Conservation (phyloP, 2,797 vertebrate genomes). For the Buceros bicornis region DNA sequence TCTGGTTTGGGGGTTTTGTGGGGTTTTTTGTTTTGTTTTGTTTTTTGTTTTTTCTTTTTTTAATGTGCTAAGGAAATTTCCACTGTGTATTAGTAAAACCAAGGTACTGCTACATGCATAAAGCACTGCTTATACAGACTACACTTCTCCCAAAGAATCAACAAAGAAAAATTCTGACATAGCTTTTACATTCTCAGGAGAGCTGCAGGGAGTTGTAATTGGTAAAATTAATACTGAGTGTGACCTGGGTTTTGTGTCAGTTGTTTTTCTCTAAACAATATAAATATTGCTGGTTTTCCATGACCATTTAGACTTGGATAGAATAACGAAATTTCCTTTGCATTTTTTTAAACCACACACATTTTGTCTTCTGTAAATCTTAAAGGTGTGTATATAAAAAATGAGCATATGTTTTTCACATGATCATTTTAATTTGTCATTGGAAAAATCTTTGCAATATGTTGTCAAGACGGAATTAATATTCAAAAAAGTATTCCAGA, state of each 20-base stretch:
- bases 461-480: not conserved
- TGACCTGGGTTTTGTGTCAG: not conserved
- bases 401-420: not conserved
- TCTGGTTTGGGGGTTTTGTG: not conserved
- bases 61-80: conserved; percentile 6
- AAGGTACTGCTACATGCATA: not conserved
- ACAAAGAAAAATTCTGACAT: not conserved
- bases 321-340: not conserved
- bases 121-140: not conserved
- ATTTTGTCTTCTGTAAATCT: not conserved
- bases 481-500: not conserved
- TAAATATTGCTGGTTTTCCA: not conserved
- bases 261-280: not conserved
- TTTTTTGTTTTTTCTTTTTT: not conserved
- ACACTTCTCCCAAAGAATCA: not conserved
- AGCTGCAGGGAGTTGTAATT: not conserved
- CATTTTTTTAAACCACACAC: not conserved
- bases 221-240: conserved; percentile 3
- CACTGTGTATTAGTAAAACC: not conserved
- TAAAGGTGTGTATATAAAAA: not conserved
- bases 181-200: not conserved
- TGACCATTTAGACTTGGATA: not conserved
- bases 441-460: not conserved
- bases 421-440: not conserved
- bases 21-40: not conserved